Evolutionary conservation across 2,797 vertebrate species (phyloP).

Genomic region (Molothrus aeneus): DNA sequence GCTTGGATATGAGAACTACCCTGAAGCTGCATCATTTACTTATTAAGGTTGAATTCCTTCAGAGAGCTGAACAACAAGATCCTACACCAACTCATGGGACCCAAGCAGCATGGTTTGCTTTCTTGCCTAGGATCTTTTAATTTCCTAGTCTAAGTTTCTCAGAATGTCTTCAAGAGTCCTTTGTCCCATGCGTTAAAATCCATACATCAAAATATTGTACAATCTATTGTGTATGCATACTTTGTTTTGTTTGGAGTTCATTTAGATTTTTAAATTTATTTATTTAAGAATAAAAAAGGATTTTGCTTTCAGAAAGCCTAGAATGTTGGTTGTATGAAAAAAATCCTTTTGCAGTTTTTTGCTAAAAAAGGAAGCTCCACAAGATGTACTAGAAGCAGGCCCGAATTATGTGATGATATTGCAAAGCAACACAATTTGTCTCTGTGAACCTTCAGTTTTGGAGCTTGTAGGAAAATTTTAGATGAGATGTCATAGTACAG

Average conservation of each 20-base stretch:
- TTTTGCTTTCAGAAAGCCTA: neutral
- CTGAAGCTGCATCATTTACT: neutral
- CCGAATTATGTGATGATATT: neutral
- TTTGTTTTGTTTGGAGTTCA: neutral
- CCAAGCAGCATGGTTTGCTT: neutral
- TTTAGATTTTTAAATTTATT: neutral
- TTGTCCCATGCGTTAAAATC: neutral
- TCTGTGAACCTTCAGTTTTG: neutral
- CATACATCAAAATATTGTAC: neutral
- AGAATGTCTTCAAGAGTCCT: neutral
- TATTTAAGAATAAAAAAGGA: accelerated
- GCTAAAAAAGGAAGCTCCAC: neutral
- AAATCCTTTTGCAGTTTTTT: neutral
- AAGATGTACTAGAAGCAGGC: neutral
- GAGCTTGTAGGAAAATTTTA: neutral
- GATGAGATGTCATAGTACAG: neutral
- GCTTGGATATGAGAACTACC: neutral
- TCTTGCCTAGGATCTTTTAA: neutral
- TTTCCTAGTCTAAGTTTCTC: neutral
- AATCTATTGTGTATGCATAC: neutral
- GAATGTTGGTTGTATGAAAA: neutral
- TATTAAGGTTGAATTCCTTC: neutral
- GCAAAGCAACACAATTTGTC: neutral
- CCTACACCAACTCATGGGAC: neutral
- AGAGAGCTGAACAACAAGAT: neutral